Evolutionary conservation across 1,140 invertebrate genomes (phyloP), one percentile per base, ranked within the genome.

Genomic region (Drosophila triauraria): DNA sequence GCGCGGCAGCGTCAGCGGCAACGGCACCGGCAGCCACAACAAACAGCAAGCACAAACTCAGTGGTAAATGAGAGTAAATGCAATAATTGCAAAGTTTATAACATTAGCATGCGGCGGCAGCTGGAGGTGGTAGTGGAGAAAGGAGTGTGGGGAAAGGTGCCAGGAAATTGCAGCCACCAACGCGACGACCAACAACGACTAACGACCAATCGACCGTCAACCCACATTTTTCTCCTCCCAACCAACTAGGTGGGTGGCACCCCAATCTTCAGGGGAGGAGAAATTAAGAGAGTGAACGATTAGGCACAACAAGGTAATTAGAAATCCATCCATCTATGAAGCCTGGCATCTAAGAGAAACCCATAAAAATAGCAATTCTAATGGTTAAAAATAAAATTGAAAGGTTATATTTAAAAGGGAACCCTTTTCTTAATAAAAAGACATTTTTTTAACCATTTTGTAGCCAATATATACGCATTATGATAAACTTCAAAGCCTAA

Each of bases 51-150:
- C 48, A 43, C 64, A 43, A 78, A 62, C 58, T 77, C 60, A 58
- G 78, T 75, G 80, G 84, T 90, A 90, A 90, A 84, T 88, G 78
- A 81, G 84, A 88, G 84, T 90, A 85, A 90, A 88, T 84, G 84
- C 85, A 84, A 88, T 88, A 90, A 88, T 88, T 88, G 81, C 84
- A 90, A 88, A 81, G 80, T 90, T 90, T 81, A 84, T 78, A 84
- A 63, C 85, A 90, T 90, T 81, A 88, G 77, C 57, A 58, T 48
- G 74, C 54, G 75, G 62, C 23, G 30, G 40, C 17, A 25, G 48
- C 30, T 35, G 40, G 10, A 54, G 20, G 23, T 3, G 8, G 46
- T 13, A 10, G 12, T 35, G 6, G 27, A 6, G 15, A 9, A 6
- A 42, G 5, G 2, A 12, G 6, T 20, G 50, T 9, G 4, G 23